Evolutionary conservation across 2,888 invertebrate genomes (phyloP), one percentile per base, ranked within the genome.

Genomic region (Chalcis sispes): DNA sequence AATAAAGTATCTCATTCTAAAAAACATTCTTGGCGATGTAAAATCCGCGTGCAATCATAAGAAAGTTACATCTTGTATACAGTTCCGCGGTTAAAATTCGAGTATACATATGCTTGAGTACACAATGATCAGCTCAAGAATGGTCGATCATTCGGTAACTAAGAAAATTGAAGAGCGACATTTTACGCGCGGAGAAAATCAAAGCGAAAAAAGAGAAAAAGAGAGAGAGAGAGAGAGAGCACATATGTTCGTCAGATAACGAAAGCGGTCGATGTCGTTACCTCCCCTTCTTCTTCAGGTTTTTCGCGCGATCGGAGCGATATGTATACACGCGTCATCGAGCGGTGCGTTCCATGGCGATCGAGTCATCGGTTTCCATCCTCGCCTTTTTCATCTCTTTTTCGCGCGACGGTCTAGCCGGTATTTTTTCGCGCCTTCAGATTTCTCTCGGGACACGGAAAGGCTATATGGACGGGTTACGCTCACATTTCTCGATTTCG

Each of bases 281-380:
- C 54, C 54, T 54, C 27, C 54, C 27, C 54, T 2, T 25, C 1
- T 13, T 42, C 42, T 42, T 36, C 36, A 10, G 5, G 36, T 36
- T 4, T 42, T 42, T 42, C 42, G 10, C 5, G 10, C 50, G 20
- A 50, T n/a, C 5, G 10, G n/a, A 2, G 50, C 20, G 20, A 23
- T 7, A 8, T 20, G 50, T 46, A n/a, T n/a, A n/a, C 1, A 48
- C 4, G 13, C 36, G 52, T 65, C 65, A 52, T 54, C 40, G 7
- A 25, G 25, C 20, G 18, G 15, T 15, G 67, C 77, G 74, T 80
- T 79, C 74, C 76, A 65, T 29, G 40, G 59, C 59, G 46, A 72
- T 71, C 71, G 48, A 67, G 76, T 80, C 79, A 79, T 80, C 75
- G 15, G 32, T 15, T 58, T 29, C 20, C n/a, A n/a, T n/a, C n/a